Evolutionary conservation across 1,140 invertebrate genomes (phyloP), one percentile per base, ranked within the genome.

Genomic region (Drosophila azteca): DNA sequence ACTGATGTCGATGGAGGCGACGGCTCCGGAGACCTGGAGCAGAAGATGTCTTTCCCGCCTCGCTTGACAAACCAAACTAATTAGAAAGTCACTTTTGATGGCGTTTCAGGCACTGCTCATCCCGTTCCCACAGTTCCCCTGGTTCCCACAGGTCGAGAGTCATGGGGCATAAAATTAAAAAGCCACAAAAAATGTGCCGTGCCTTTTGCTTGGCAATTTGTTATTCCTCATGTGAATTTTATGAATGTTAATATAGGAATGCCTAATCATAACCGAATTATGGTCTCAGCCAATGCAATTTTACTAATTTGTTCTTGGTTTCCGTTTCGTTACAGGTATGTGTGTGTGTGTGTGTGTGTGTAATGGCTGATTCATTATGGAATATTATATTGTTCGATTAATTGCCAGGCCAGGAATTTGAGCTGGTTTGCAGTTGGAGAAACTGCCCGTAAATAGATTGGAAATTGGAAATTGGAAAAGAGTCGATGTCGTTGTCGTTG

Each of bases 31-130:
- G 24, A 0, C 5, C 0, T 31, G 31, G 43, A 41, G 35, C 48
- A 43, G 48, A 35, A 17, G 45, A 65, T 35, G 31, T 57, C 61
- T 39, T 58, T 66, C 48, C 61, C 71, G 44, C 54, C 52, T 77
- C 76, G 78, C 74, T 77, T 72, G 66, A 76, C 79, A 87, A 79
- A 70, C 83, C 79, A 87, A 87, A 87, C 83, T 87, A 87, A 87
- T 87, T 87, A 87, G 79, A 87, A 88, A 87, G 83, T 87, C 83
- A 82, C 75, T 88, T 88, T 88, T 73, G 79, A 82, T 52, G 65
- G 57, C 77, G 68, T 60, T 72, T 52, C 51, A 61, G 60, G 54
- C 26, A 29, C 54, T 45, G 46, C 8, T 63, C 15, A 20, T 39
- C 50, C 53, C 29, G 20, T 53, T 73, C 54, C 72, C 45, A 64